A percentile compares a stretch with the other conserved stretches of the same genome.
phyloP scores from a whole-genome alignment of 2,113 vertebrate genomes.

The Mystacornis crossleyi region DNA sequence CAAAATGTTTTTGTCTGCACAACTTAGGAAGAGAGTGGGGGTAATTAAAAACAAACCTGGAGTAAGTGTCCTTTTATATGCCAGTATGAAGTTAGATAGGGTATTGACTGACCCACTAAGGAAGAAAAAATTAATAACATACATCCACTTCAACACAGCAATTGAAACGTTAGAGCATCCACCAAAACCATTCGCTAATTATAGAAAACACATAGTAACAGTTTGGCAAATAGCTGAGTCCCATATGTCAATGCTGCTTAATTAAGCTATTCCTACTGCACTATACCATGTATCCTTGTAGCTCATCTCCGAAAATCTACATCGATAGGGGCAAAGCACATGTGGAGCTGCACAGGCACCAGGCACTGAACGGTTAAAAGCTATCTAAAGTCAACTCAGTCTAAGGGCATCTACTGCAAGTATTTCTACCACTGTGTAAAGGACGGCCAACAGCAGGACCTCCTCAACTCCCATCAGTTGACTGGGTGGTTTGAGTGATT shows the following conservation, averaged over 20 bases:
- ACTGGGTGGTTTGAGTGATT: not conserved
- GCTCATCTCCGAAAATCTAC: accelerated
- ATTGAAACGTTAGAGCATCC: not conserved
- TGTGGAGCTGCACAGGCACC: not conserved
- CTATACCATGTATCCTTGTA: not conserved
- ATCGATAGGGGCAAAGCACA: accelerated
- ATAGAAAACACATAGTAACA: not conserved
- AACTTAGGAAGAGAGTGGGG: not conserved
- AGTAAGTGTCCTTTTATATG: not conserved
- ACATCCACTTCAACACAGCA: not conserved
- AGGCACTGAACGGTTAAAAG: not conserved
- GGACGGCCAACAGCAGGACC: not conserved
- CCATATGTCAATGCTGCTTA: not conserved
- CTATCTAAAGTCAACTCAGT: not conserved
- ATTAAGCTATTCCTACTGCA: not conserved
- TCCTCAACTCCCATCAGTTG: not conserved
- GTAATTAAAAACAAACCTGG: not conserved
- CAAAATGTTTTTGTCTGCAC: not conserved
- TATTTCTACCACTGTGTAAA: not conserved
- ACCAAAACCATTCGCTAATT: slow-evolving; percentile 6
- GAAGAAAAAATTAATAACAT: not conserved
- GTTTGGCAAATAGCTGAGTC: not conserved
- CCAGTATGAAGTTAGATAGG: not conserved
- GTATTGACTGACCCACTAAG: not conserved
- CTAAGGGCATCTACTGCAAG: not conserved